A percentile compares a stretch with the other conserved stretches of the same genome.
Evolutionary conservation across 2,888 invertebrate species (phyloP).

Genomic region (Teleogryllus oceanicus): DNA sequence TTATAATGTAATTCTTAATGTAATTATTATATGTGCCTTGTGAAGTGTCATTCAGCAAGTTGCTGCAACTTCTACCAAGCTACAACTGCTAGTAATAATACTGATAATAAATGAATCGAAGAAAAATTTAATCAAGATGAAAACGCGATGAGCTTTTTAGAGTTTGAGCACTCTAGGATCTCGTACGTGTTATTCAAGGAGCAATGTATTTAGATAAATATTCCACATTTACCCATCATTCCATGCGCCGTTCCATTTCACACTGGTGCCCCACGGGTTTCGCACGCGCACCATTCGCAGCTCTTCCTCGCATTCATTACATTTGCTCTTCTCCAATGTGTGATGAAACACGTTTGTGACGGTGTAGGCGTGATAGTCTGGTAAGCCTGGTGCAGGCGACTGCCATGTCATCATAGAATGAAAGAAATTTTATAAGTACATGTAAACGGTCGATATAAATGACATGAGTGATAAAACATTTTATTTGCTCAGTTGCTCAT

Average conservation of each 20-base stretch:
- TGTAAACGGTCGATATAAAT: not conserved
- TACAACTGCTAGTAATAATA: no score
- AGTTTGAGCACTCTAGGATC: no score
- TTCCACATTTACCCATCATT: not conserved
- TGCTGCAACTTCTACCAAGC: no score
- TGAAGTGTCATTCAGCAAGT: no score
- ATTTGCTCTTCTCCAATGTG: not conserved
- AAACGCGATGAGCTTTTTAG: no score
- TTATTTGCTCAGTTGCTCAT: not conserved
- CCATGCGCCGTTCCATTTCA: not conserved
- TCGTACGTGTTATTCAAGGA: no score
- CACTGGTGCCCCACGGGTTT: not conserved
- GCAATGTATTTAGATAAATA: not conserved
- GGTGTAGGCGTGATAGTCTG: not conserved
- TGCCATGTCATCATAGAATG: not conserved
- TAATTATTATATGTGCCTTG: no score
- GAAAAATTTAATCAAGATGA: no score
- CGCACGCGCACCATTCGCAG: not conserved
- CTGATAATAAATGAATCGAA: no score
- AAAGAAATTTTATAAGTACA: not conserved
- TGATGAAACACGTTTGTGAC: not conserved
- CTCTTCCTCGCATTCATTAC: not conserved
- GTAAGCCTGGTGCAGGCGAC: not conserved
- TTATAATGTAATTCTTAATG: no score
- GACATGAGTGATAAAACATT: not conserved